Percentiles rank a stretch among this genome's conserved stretches.
Evolutionary conservation across 2,888 invertebrate genomes (phyloP).

Genomic region (Caenorhabditis auriculariae): DNA sequence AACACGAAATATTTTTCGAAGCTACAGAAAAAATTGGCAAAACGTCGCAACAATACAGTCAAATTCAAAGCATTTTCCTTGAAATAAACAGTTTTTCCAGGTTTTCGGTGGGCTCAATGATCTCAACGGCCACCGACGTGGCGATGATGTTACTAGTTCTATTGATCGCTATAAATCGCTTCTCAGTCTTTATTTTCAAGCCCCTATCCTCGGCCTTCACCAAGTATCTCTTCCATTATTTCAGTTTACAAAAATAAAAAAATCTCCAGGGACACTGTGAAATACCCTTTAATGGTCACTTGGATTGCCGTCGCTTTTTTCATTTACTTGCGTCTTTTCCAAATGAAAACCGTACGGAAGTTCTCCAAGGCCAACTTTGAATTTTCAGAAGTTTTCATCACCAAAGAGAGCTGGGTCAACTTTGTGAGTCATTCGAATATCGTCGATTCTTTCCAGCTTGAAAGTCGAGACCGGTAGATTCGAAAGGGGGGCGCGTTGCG

Average conservation of each 20-base stretch:
- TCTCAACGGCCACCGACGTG: background rate
- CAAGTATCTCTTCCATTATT: no score
- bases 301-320: background rate
- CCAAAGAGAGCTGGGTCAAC: background rate
- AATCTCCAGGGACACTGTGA: background rate
- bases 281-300: background rate
- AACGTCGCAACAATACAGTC: no score
- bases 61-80: background rate
- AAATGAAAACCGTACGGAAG: background rate
- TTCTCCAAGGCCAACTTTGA: background rate
- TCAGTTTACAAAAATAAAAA: no score
- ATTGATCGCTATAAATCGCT: conserved; percentile 3
- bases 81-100: background rate
- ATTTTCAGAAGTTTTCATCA: background rate
- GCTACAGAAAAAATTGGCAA: no score
- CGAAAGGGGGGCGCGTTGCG: no score
- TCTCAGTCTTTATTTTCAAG: conserved; percentile 1
- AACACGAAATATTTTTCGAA: no score
- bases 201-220: background rate
- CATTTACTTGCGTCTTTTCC: background rate
- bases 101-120: background rate
- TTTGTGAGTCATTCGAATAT: no score
- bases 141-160: background rate
- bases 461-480: no score
- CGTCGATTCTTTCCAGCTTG: no score